Evolutionary conservation across 2,797 vertebrate genomes (phyloP), one percentile per base, ranked within the genome.

Genomic region (Chaenodraco wilsoni): DNA sequence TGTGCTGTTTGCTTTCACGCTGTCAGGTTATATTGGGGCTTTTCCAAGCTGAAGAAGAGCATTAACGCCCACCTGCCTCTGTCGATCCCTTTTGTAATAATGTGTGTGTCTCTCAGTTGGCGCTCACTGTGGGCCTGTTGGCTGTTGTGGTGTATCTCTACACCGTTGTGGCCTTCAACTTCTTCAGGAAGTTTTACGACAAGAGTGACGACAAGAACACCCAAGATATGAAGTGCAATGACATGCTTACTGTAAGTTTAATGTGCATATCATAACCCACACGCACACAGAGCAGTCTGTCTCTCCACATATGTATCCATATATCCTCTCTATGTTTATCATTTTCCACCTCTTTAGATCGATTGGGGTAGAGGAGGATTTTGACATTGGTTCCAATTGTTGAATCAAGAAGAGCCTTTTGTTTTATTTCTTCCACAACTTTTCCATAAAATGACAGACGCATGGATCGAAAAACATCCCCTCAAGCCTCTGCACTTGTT

Each of bases 131-230:
- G 56, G 93, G 93, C 46, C 79, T 95, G 64, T 74, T 95, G 81
- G 94, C 93, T 0, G 94, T 95, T 12, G 94, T 95, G 16, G 94
- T 95, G 19, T 95, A 95, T 71, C 94, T 95, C 69, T 95, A 95
- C 91, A 94, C 94, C 0, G 94, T 95, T 2, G 91, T 95, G 73
- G 94, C 94, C 80, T 95, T 95, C 77, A 95, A 94, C 85, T 94
- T 95, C 88, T 95, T 95, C 83, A 86, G 93, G 62, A 95, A 94
- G 83, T 95, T 95, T 84, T 95, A 95, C 87, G 86, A 93, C 82
- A 94, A 94, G 76, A 91, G 89, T 4, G 88, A 93, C 12, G 89
- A 94, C 14, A 84, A 87, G 2, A 82, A 90, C 64, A n/a, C 71
- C 6, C 56, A 76, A 65, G 93, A 95, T 76, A 95, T 95, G 94